phyloP scores from a whole-genome alignment of 2,113 vertebrate species.

The Alethe castanea region DNA sequence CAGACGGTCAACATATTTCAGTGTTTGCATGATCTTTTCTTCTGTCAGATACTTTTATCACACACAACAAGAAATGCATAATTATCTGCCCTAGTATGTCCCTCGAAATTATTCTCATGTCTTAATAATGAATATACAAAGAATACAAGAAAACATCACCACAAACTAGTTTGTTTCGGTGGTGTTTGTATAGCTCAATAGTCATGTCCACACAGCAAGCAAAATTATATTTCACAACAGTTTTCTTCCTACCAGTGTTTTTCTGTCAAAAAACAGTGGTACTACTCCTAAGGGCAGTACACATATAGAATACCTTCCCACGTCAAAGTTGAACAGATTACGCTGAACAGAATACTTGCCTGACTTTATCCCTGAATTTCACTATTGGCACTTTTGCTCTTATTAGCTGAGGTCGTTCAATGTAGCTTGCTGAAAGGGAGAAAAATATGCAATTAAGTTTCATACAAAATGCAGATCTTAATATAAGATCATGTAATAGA shows the following conservation, averaged over 20 bases:
- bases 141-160: background rate
- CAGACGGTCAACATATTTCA: background rate
- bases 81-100: background rate
- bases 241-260: background rate
- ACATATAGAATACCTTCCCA: fast-evolving
- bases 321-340: background rate
- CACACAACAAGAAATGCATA: background rate
- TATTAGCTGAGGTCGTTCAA: slow-evolving; percentile 90
- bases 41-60: background rate
- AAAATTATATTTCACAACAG: background rate
- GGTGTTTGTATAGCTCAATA: background rate
- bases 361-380: slow-evolving; percentile 93
- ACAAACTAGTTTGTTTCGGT: background rate
- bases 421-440: slow-evolving; percentile 74
- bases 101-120: background rate
- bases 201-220: background rate
- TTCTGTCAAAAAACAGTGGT: background rate
- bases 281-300: background rate
- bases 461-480: background rate
- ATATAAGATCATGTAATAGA: background rate
- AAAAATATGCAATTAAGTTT: background rate
- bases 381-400: slow-evolving; percentile 96
- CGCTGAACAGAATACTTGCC: slow-evolving; percentile 73
- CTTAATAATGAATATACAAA: background rate
- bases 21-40: background rate